A percentile compares a stretch with the other conserved stretches of the same genome.
phyloP scores from a whole-genome alignment of 2,797 vertebrate species.

The Acanthis flammea region DNA sequence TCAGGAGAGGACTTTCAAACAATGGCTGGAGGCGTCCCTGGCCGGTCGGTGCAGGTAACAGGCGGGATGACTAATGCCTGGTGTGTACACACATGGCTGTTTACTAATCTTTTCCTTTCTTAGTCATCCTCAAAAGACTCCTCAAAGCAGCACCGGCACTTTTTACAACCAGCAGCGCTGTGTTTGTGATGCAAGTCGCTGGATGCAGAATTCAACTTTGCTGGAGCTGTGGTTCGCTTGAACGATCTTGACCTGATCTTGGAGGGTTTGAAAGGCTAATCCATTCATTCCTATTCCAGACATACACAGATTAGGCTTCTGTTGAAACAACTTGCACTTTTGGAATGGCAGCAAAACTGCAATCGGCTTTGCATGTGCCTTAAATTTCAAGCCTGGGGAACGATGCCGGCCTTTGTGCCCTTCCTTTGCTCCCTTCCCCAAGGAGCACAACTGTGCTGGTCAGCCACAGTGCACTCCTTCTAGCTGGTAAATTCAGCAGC shows the following conservation, averaged over 20 bases:
- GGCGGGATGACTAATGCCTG: background rate
- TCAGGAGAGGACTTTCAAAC: constrained; percentile 20
- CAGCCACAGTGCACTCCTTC: background rate
- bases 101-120: background rate
- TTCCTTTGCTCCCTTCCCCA: background rate
- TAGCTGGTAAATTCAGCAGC: background rate
- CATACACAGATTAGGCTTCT: constrained; percentile 50
- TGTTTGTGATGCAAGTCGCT: background rate
- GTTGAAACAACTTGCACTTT: constrained; percentile 45
- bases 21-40: background rate
- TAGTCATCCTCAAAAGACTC: constrained; percentile 3
- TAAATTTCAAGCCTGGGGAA: constrained; percentile 11
- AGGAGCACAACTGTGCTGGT: background rate
- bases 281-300: constrained; percentile 63
- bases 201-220: background rate
- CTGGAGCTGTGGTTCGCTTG: background rate
- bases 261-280: constrained; percentile 60
- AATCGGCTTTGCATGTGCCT: constrained; percentile 16
- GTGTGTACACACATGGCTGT: background rate
- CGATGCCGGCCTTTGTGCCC: background rate
- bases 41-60: background rate
- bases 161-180: background rate
- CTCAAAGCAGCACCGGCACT: background rate
- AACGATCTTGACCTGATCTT: constrained; percentile 38
- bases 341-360: constrained; percentile 38